Conservation (phyloP, 1,140 invertebrate genomes). For the Platyura marginata region DNA sequence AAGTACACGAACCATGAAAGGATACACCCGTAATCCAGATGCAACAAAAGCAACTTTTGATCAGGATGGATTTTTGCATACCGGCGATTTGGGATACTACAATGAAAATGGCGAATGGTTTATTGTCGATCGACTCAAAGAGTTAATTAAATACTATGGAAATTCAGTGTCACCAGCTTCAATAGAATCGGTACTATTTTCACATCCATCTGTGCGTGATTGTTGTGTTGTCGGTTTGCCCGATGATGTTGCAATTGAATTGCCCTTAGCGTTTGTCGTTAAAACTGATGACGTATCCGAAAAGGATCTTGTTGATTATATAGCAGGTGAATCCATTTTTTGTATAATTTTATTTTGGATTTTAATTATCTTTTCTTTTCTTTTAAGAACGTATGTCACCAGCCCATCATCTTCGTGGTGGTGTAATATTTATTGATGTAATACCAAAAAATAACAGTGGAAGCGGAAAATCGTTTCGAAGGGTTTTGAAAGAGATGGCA, state of each 20-base stretch:
- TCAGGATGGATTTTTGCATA: slow-evolving; percentile 38
- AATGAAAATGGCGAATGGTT: slow-evolving; percentile 41
- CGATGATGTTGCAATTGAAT: slow-evolving; percentile 36
- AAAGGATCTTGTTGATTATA: slow-evolving; percentile 26
- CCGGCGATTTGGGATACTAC: slow-evolving; percentile 48
- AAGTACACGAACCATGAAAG: slow-evolving; percentile 23
- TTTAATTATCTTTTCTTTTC: background rate
- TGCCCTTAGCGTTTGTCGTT: slow-evolving; percentile 41
- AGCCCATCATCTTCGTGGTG: slow-evolving; percentile 27
- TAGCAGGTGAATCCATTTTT: slow-evolving; percentile 19
- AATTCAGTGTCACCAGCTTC: slow-evolving; percentile 41
- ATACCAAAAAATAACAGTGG: slow-evolving; percentile 47
- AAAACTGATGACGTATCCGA: slow-evolving; percentile 17
- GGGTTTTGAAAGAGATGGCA: slow-evolving; percentile 25
- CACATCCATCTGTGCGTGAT: slow-evolving; percentile 42
- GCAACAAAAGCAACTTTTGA: slow-evolving; percentile 27
- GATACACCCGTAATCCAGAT: slow-evolving; percentile 23
- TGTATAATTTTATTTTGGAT: slow-evolving; percentile 15
- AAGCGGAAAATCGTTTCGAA: slow-evolving; percentile 44
- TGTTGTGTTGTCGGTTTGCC: slow-evolving; percentile 46
- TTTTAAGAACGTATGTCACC: background rate
- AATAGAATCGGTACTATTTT: slow-evolving; percentile 42
- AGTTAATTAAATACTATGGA: slow-evolving; percentile 30
- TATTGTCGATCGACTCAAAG: slow-evolving; percentile 47
- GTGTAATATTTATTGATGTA: slow-evolving; percentile 37